Base-by-base conservation (phyloP, 1,140 invertebrate species). In the Drosophila setifemur region DNA sequence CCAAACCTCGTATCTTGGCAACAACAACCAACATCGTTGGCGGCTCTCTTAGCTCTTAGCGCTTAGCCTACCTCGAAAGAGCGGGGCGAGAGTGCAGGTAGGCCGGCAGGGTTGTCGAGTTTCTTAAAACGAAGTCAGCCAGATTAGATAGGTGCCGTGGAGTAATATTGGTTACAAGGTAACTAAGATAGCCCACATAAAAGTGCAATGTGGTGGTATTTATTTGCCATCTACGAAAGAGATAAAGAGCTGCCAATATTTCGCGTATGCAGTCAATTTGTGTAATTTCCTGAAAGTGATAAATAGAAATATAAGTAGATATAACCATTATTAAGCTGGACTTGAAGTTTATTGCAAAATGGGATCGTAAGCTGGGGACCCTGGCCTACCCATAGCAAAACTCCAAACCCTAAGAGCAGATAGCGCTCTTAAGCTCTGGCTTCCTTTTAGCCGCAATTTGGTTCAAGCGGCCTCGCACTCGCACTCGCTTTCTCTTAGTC, bases 1-100 rank as follows among this genome's bases (percentile, higher is more conserved):
- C 44, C 58, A 70, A 77, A 55, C 57, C 81, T 82, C 73, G 79
- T 83, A 78, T 55, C 78, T 82, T 77, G 73, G 78, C 78, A 82
- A 83, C 78, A 82, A 82, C 58, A 64, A 66, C 70, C 37, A 63
- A 57, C 52, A 69, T 69, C 50, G 26, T 5, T 25, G 14, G 6
- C 23, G 16, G 9, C 44, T 63, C 67, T 33, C 68, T 71, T 73
- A 57, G 11, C 5, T 21, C 33, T 19, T 25, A 35, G 4, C 2
- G 19, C 37, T n/a, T n/a, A n/a, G n/a, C n/a, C n/a, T n/a, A n/a
- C n/a, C n/a, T 25, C 19, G 18, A 31, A 49, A 47, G 44, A 69
- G 63, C 66, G 71, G 18, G 5, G 8, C 2, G 0, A 18, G 18
- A 37, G 40, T 23, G 6, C 1, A n/a, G n/a, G n/a, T n/a, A n/a